Percentiles rank a stretch among this genome's conserved stretches.
Evolutionary conservation across 1,140 invertebrate species (phyloP).

Genomic region (Sycobia sp.): DNA sequence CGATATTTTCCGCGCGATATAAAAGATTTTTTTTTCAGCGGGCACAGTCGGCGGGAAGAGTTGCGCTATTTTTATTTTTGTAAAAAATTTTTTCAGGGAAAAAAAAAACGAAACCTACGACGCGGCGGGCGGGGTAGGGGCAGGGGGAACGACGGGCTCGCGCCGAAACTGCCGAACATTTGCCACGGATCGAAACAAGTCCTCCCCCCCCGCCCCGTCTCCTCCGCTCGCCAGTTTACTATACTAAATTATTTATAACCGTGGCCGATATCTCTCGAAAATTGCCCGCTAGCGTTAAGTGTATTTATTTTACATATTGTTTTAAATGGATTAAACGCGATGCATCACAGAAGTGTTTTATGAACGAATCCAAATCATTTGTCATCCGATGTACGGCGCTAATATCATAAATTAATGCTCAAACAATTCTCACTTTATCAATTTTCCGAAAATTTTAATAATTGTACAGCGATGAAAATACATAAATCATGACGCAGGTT

Average conservation of each 20-base stretch:
- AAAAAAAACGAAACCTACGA: no score
- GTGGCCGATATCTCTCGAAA: background rate
- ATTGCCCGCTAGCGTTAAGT: background rate
- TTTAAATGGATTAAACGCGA: background rate
- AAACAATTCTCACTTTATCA: slow-evolving; percentile 17
- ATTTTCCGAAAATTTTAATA: slow-evolving; percentile 18
- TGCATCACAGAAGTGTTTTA: background rate
- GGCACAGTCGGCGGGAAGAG: no score
- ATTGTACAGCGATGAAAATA: background rate
- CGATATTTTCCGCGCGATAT: no score
- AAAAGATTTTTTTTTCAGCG: no score
- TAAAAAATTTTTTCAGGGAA: no score
- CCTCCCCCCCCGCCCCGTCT: no score
- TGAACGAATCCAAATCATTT: slow-evolving; percentile 3
- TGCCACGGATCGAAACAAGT: no score
- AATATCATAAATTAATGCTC: slow-evolving; percentile 20
- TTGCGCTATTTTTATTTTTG: no score
- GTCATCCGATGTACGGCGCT: background rate
- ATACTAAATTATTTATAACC: background rate
- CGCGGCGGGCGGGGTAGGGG: no score
- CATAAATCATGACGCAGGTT: slow-evolving; percentile 9
- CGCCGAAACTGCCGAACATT: no score
- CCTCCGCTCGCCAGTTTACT: no score
- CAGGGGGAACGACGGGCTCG: no score
- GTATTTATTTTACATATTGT: slow-evolving; percentile 18